phyloP scores from a whole-genome alignment of 2,797 vertebrate genomes.

The Amphiprion clarkii region DNA sequence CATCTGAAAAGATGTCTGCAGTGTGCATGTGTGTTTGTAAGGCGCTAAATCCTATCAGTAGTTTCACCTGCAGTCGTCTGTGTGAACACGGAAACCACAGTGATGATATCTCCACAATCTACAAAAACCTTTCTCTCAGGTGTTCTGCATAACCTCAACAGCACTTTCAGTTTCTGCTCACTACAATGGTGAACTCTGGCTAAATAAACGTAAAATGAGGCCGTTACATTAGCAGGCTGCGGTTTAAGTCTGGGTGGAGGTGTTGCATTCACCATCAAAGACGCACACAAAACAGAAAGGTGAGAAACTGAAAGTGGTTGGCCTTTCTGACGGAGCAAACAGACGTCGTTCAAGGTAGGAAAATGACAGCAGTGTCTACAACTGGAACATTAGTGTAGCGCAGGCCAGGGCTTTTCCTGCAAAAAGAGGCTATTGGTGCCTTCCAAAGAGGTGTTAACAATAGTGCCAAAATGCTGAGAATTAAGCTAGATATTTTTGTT shows the following conservation, averaged over 20 bases:
- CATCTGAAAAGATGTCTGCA: constrained; percentile 21
- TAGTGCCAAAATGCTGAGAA: no score
- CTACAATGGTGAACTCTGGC: constrained; percentile 9
- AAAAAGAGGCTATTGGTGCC: no score
- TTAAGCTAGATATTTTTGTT: no score
- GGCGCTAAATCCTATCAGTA: constrained; percentile 7
- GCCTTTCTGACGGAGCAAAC: neutral
- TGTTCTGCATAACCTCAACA: constrained; percentile 24
- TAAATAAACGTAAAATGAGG: constrained; percentile 9
- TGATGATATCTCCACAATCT: constrained; percentile 10
- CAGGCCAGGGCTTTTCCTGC: no score
- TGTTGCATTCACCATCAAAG: neutral
- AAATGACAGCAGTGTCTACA: neutral
- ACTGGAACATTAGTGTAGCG: neutral
- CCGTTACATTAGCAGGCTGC: neutral
- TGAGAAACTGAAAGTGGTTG: neutral
- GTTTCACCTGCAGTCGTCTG: constrained; percentile 13
- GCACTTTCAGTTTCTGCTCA: constrained; percentile 39
- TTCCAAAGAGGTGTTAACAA: no score
- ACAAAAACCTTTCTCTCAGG: constrained; percentile 15
- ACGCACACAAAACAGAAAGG: constrained; percentile 10
- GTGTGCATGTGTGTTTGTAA: constrained; percentile 12
- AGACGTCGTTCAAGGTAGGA: neutral
- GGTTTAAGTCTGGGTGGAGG: constrained; percentile 8
- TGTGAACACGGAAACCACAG: constrained; percentile 36